These are phyloP conservation scores for Lordiphosa collinella DNA, from an alignment of 1,140 invertebrate species.

Conservation along the genomic window DNA sequence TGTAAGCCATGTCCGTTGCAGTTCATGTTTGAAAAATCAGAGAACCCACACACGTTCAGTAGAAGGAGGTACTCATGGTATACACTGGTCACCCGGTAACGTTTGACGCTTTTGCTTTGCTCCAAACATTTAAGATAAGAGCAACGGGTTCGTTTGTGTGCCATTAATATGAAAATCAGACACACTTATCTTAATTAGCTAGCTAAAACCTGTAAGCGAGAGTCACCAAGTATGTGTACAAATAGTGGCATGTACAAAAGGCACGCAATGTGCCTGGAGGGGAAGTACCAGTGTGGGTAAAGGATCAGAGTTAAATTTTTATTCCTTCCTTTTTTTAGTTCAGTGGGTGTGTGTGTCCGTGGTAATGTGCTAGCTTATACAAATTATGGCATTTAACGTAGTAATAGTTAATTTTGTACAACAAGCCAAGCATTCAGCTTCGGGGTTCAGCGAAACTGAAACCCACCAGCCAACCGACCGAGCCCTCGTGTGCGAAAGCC, in stretches of 20 bases:
- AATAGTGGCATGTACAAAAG: constrained; percentile 8
- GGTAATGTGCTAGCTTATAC: constrained; percentile 33
- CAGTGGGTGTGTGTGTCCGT: constrained; percentile 10
- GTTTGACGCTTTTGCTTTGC: constrained; percentile 63
- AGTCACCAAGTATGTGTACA: background rate
- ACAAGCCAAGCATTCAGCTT: constrained; percentile 37
- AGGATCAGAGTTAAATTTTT: background rate
- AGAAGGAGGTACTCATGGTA: background rate
- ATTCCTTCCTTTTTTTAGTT: constrained; percentile 1
- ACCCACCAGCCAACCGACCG: constrained; percentile 1
- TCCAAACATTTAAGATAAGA: constrained; percentile 69
- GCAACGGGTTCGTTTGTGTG: constrained; percentile 57
- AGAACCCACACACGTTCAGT: constrained; percentile 21
- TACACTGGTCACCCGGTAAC: constrained; percentile 28
- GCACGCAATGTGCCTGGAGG: constrained; percentile 6
- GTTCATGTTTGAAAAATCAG: constrained; percentile 42
- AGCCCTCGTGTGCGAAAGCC: constrained; percentile 1
- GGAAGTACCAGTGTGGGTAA: background rate
- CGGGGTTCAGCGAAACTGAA: background rate
- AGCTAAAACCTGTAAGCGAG: constrained; percentile 16
- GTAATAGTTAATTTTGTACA: constrained; percentile 39
- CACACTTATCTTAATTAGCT: constrained; percentile 77
- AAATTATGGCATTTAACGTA: constrained; percentile 43
- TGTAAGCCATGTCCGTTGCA: constrained; percentile 68
- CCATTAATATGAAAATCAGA: constrained; percentile 77